Evolutionary conservation across 2,888 invertebrate genomes (phyloP), one percentile per base, ranked within the genome.

Genomic region (Ochropleura leucogaster): DNA sequence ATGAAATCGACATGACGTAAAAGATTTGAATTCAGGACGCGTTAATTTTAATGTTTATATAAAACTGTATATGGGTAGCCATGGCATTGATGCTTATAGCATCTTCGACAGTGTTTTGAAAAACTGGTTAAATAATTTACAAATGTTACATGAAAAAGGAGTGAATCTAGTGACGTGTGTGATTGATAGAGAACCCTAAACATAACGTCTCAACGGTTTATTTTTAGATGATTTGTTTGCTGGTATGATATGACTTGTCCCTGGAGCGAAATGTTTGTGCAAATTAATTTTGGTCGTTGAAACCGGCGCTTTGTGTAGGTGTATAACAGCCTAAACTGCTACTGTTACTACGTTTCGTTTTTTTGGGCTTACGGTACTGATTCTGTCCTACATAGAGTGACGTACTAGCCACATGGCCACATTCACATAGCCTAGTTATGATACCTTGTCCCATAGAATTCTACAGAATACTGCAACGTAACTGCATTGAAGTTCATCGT

Each of bases 31-130:
- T 90, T 92, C 87, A 93, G 85, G 92, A 88, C 80, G 75, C 87
- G 89, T 90, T 89, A 89, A 92, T 90, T 92, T 92, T 91, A 83
- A 92, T 91, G 87, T 75, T 70, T 85, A 73, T 84, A 81, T 85
- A 85, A 88, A 90, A 77, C 68, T 81, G 80, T 87, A 86, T 83
- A 84, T 79, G 82, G 80, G 76, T 77, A 75, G 47, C 66, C 72
- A 67, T 79, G 73, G 62, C 71, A 72, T 78, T 77, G 75, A 63
- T 67, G 14, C 40, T 72, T 64, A 40, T 40, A 68, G 5, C 55
- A 20, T 63, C 16, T 60, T 64, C 59, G 60, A 44, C n/a, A 63
- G 55, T 63, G 57, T 64, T 53, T 65, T 57, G 44, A 47, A 53
- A 68, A 18, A 30, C 14, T 47, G 20, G 60, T 42, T 44, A 76